phyloP scores from a whole-genome alignment of 1,140 invertebrate genomes.

The Himalopsyche phryganea region DNA sequence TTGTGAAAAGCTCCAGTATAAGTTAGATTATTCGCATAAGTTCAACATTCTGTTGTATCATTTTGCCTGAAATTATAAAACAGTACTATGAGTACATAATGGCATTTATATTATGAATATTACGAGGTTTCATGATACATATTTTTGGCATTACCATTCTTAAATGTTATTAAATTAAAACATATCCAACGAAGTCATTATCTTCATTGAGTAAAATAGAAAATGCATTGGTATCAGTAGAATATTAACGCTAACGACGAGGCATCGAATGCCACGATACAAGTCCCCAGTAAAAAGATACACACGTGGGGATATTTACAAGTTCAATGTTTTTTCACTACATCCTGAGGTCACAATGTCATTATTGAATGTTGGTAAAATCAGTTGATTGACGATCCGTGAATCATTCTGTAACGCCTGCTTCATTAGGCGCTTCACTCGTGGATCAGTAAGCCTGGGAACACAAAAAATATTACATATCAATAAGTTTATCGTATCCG shows the following conservation, averaged over 20 bases:
- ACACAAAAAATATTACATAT: slow-evolving; percentile 1
- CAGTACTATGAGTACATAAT: too few species aligned
- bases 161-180: too few species aligned
- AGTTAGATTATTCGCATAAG: too few species aligned
- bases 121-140: too few species aligned
- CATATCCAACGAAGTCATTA: too few species aligned
- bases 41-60: too few species aligned
- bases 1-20: too few species aligned
- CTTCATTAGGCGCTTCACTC: not conserved
- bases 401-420: not conserved
- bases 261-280: slow-evolving; percentile 12
- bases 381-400: not conserved
- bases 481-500: not conserved
- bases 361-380: not conserved
- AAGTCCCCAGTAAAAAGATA: not conserved
- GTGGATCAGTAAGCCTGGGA: slow-evolving; percentile 25
- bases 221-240: slow-evolving; percentile 23
- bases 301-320: not conserved
- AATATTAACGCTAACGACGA: slow-evolving; percentile 10
- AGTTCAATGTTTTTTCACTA: not conserved
- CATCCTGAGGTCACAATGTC: not conserved
- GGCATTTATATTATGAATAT: too few species aligned
- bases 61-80: too few species aligned
- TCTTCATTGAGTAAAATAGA: slow-evolving; percentile 1
- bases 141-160: too few species aligned